Base-by-base conservation (phyloP, 2,113 vertebrate genomes). In the Myotis davidii region DNA sequence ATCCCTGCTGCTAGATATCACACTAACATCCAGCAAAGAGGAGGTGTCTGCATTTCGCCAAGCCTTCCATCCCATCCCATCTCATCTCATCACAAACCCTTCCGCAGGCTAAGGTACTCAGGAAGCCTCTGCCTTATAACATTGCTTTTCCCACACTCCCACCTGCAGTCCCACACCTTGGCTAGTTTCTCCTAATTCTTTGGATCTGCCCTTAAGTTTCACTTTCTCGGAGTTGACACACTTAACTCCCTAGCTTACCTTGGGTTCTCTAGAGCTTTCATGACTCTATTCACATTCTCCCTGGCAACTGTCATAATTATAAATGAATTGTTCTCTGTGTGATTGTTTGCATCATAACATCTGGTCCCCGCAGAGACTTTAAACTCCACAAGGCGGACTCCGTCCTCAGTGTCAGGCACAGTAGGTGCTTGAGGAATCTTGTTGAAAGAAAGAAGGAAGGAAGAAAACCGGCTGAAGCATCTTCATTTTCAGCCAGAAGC, bases 111-210 rank as follows among this genome's bases (percentile, higher is more conserved):
- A 1, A 45, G 61, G 11, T 0, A 1, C 29, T 27, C 61, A 13
- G 61, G 12, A 29, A 5, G 10, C 29, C 37, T 10, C 17, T 2
- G 0, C 48, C 11, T 4, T 3, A 0, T 1, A 1, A 45, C 9
- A 1, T 5, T 1, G 32, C n/a, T 37, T 10, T 34, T 11, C n/a
- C 61, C 48, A 4, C 3, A 0, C 3, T 3, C 0, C 23, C 1
- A 0, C 17, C 5, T 9, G 21, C 65, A 7, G 0, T 9, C 34
- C 6, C 65, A 7, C 0, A 1, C 20, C 50, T 2, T 45, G 12
- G 17, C 16, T 13, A 12, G 27, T 13, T 73, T 45, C 39, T 82
- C 52, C 56, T 50, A 34, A 27, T n/a, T n/a, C 16, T 27, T 10
- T n/a, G 5, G 23, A 1, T 72, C 29, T 34, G 54, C 54, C 48